A percentile compares a stretch with the other conserved stretches of the same genome.
Evolutionary conservation across 2,113 vertebrate species (phyloP).

Genomic region (Dendropsophus ebraccatus): DNA sequence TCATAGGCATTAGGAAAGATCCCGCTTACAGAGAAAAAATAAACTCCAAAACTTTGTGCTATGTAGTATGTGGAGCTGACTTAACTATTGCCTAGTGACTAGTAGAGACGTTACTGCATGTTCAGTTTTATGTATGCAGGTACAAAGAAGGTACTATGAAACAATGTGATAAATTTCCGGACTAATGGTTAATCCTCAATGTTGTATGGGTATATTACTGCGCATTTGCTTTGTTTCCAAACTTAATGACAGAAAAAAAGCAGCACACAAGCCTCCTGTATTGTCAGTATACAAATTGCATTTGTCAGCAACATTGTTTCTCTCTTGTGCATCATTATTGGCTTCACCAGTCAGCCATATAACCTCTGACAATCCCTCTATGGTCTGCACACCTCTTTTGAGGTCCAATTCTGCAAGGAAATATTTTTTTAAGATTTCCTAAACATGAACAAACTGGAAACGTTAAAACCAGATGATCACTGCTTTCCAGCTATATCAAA

Average conservation of each 20-base stretch:
- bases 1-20: too few species aligned
- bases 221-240: neutral
- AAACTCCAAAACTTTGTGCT: too few species aligned
- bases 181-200: too few species aligned
- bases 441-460: constrained; percentile 33
- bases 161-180: too few species aligned
- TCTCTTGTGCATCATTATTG: constrained; percentile 41
- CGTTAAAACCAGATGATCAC: constrained; percentile 1
- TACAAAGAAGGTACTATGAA: too few species aligned
- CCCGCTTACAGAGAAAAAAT: too few species aligned
- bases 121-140: too few species aligned
- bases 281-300: constrained; percentile 27
- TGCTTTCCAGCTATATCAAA: constrained; percentile 44
- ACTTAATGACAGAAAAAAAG: neutral
- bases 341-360: constrained; percentile 14
- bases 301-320: constrained; percentile 16
- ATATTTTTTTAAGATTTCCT: constrained; percentile 50
- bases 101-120: too few species aligned
- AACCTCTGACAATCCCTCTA: neutral
- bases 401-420: constrained; percentile 40
- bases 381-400: constrained; percentile 29
- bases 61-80: too few species aligned
- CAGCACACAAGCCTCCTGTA: constrained; percentile 3
- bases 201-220: neutral
- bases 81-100: too few species aligned